Conservation (phyloP, 2,888 invertebrate species). For the Tipula unca region DNA sequence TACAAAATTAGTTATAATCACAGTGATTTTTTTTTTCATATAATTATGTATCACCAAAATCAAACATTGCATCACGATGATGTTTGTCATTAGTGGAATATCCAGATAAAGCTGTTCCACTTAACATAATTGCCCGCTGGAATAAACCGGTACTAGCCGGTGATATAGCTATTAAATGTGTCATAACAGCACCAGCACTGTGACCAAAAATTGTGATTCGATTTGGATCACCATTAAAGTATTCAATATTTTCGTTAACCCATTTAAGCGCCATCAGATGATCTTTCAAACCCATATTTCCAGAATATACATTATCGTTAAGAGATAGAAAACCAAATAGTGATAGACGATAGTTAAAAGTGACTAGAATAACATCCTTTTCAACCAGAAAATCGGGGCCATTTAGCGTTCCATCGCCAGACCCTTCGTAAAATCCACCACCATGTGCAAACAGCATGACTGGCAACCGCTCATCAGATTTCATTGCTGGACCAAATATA, state of each 20-base stretch:
- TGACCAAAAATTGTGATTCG: neutral
- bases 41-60: neutral
- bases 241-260: constrained; percentile 17
- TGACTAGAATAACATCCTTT: constrained; percentile 19
- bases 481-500: neutral
- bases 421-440: constrained; percentile 17
- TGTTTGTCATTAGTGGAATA: neutral
- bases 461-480: neutral
- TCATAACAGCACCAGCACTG: neutral
- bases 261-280: neutral
- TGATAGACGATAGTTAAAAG: neutral
- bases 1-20: neutral
- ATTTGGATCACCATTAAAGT: neutral
- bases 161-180: neutral
- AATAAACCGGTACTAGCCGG: neutral
- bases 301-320: neutral
- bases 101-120: neutral
- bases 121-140: neutral
- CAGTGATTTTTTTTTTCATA: neutral
- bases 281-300: constrained; percentile 10
- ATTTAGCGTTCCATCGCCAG: neutral
- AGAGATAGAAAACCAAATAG: neutral
- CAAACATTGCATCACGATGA: neutral
- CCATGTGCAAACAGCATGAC: constrained; percentile 22
- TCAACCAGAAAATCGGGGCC: constrained; percentile 19